phyloP scores from a whole-genome alignment of 2,113 vertebrate species.

The Potamarius usumacintae region DNA sequence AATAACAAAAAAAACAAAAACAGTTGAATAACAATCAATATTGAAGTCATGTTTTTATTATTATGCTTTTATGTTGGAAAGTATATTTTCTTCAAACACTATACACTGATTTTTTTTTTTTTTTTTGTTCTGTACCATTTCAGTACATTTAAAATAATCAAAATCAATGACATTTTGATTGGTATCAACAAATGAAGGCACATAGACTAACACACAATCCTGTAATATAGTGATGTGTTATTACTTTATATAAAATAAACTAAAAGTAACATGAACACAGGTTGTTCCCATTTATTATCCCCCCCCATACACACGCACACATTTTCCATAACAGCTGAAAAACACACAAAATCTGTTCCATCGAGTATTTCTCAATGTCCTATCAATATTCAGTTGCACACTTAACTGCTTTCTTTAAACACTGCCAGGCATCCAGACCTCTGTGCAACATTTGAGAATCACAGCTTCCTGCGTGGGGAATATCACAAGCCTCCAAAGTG shows the following conservation, averaged over 20 bases:
- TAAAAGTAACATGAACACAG: slow-evolving; percentile 8
- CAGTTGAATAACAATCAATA: background rate
- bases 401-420: slow-evolving; percentile 44
- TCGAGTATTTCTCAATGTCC: slow-evolving; percentile 32
- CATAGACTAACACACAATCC: slow-evolving; percentile 24
- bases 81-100: background rate
- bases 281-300: background rate
- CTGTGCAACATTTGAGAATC: slow-evolving; percentile 14
- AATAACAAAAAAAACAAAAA: slow-evolving; percentile 1
- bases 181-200: slow-evolving; percentile 26
- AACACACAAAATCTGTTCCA: slow-evolving; percentile 32
- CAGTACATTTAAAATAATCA: slow-evolving; percentile 5
- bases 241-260: slow-evolving; percentile 37
- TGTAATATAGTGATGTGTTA: slow-evolving; percentile 27
- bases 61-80: slow-evolving; percentile 13
- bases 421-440: slow-evolving; percentile 29
- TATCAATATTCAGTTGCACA: slow-evolving; percentile 46
- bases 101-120: background rate
- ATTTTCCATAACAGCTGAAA: too few species aligned
- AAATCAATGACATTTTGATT: slow-evolving; percentile 24
- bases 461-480: slow-evolving; percentile 42
- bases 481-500: slow-evolving; percentile 46
- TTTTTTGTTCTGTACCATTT: slow-evolving; percentile 5
- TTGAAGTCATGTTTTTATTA: background rate
- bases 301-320: too few species aligned